Percentiles rank a stretch among this genome's conserved stretches.
Conservation (phyloP, 2,113 vertebrate genomes). For the Brevimyrus niger region DNA sequence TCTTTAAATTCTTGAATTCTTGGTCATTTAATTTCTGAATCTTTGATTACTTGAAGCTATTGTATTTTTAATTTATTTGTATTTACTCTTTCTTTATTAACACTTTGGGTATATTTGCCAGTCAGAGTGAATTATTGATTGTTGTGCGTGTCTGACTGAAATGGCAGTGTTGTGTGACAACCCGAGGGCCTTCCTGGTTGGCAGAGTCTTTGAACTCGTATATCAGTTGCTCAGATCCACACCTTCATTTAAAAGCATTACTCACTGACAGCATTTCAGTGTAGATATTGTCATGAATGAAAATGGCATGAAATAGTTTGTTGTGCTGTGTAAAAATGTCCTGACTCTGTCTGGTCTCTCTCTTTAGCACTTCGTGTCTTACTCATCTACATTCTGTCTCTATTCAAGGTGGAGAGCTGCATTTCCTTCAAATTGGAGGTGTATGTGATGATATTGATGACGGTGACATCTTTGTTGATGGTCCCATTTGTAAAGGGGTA, state of each 20-base stretch:
- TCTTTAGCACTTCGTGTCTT: background rate
- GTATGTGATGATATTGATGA: conserved; percentile 94
- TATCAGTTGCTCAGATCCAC: background rate
- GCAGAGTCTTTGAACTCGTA: background rate
- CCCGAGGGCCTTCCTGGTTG: background rate
- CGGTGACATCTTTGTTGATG: conserved; percentile 94
- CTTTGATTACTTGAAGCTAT: background rate
- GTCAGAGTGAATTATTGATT: background rate
- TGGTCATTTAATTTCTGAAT: background rate
- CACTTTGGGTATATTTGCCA: background rate
- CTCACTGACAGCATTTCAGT: background rate
- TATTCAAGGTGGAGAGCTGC: conserved; percentile 89
- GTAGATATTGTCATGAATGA: background rate
- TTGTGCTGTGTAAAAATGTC: background rate
- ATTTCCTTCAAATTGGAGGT: conserved; percentile 99
- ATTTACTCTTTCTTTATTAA: background rate
- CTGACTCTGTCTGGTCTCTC: background rate
- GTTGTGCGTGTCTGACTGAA: background rate
- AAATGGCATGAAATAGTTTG: background rate
- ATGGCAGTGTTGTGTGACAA: background rate
- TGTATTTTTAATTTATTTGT: background rate
- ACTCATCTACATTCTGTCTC: background rate
- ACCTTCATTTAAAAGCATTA: background rate
- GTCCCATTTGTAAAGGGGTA: conserved; percentile 84
- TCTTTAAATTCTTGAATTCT: background rate